These are phyloP conservation scores for Drosophila tanythrix DNA, from an alignment of 2,888 invertebrate species.

Conservation along the genomic window DNA sequence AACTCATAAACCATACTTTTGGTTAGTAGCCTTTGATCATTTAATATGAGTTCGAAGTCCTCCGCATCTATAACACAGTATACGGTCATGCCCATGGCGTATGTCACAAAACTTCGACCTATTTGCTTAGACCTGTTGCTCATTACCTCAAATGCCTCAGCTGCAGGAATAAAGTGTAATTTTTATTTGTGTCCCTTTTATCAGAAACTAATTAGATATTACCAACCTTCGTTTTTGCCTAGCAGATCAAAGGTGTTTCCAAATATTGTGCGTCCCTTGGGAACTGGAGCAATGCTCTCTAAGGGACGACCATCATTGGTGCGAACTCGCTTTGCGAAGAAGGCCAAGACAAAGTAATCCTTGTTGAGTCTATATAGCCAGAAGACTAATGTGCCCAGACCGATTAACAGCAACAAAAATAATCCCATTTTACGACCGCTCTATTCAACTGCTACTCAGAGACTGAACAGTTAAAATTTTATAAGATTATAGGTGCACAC, in stretches of 20 bases:
- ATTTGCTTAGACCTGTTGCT: constrained; percentile 10
- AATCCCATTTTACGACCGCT: constrained; percentile 28
- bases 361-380: too few relatives aligned
- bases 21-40: constrained; percentile 68
- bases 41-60: constrained; percentile 71
- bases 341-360: too few relatives aligned
- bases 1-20: constrained; percentile 73
- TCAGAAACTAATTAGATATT: too few relatives aligned
- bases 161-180: constrained; percentile 36
- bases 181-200: too few relatives aligned
- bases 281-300: too few relatives aligned
- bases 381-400: too few relatives aligned
- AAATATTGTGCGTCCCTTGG: too few relatives aligned
- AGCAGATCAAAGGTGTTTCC: constrained; percentile 1
- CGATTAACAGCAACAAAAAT: background rate
- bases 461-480: constrained; percentile 8
- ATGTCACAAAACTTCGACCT: constrained; percentile 64
- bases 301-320: too few relatives aligned
- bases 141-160: constrained; percentile 47
- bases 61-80: constrained; percentile 77
- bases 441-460: background rate
- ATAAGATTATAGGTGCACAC: background rate
- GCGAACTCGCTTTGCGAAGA: too few relatives aligned
- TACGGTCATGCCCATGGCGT: constrained; percentile 51
- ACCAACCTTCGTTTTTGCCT: constrained; percentile 52